phyloP scores from a whole-genome alignment of 1,140 invertebrate species.

The Saccostrea echinata region DNA sequence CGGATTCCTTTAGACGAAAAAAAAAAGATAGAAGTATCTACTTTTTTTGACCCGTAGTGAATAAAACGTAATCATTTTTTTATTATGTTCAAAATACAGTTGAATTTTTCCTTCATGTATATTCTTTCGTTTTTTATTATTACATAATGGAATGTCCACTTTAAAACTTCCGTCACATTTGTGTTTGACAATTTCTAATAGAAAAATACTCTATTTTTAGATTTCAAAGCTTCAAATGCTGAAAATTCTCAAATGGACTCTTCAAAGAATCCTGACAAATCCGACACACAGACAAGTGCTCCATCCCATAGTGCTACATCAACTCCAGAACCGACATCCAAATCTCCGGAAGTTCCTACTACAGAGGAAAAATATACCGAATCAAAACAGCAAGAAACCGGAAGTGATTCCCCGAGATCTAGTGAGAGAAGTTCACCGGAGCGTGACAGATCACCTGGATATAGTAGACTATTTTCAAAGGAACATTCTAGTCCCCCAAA shows the following conservation, averaged over 20 bases:
- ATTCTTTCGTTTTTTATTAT: too few species aligned
- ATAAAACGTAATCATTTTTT: too few species aligned
- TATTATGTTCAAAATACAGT: too few species aligned
- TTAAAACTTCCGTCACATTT: too few species aligned
- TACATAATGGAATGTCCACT: too few species aligned
- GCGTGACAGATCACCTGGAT: slow-evolving; percentile 12
- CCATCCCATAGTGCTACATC: background rate
- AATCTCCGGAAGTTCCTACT: background rate
- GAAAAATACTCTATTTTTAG: background rate
- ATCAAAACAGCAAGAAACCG: slow-evolving; percentile 42
- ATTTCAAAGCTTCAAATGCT: slow-evolving; percentile 26
- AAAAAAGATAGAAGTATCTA: background rate
- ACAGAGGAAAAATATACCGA: background rate
- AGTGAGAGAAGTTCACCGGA: slow-evolving; percentile 46
- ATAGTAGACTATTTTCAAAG: slow-evolving; percentile 50
- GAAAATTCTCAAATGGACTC: background rate
- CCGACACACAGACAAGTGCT: slow-evolving; percentile 1
- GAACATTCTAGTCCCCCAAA: slow-evolving; percentile 72
- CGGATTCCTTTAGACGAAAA: background rate
- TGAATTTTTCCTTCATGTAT: too few species aligned
- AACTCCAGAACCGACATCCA: background rate
- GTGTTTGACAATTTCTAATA: too few species aligned
- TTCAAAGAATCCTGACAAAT: background rate
- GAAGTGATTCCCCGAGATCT: slow-evolving; percentile 47
- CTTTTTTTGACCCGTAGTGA: background rate